Evolutionary conservation across 2,797 vertebrate species (phyloP).

Genomic region (Natrix natrix): DNA sequence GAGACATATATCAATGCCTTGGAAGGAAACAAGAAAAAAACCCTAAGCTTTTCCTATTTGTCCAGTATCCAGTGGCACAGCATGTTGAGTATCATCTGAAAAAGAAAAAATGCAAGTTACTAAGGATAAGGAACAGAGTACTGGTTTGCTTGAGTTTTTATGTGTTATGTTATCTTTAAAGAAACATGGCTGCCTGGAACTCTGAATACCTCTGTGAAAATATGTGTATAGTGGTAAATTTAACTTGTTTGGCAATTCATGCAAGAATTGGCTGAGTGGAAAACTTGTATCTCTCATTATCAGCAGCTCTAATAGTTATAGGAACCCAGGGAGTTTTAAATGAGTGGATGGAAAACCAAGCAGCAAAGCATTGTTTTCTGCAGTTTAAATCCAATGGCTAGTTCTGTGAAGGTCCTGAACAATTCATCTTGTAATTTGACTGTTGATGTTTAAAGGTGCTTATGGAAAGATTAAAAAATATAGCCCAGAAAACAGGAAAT

Average conservation of each 20-base stretch:
- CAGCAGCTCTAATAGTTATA: background rate
- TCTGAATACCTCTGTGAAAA: background rate
- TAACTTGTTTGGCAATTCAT: background rate
- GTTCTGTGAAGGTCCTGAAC: background rate
- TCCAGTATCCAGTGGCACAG: background rate
- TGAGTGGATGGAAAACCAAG: background rate
- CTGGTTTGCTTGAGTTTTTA: background rate
- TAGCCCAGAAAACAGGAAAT: background rate
- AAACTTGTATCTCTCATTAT: background rate
- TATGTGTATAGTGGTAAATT: background rate
- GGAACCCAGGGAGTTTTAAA: background rate
- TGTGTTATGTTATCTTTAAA: background rate
- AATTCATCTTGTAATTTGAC: background rate
- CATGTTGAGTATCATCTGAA: background rate
- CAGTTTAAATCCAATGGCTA: background rate
- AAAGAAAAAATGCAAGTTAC: background rate
- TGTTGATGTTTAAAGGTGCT: background rate
- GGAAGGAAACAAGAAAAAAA: background rate
- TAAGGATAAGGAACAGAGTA: too few species aligned
- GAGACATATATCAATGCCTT: background rate
- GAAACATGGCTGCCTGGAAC: background rate
- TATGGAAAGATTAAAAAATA: background rate
- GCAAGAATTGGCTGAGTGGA: background rate
- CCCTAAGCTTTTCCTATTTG: background rate
- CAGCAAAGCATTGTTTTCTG: background rate